Evolutionary conservation across 2,888 invertebrate genomes (phyloP).

Genomic region (Agonopterix alstromeriana): DNA sequence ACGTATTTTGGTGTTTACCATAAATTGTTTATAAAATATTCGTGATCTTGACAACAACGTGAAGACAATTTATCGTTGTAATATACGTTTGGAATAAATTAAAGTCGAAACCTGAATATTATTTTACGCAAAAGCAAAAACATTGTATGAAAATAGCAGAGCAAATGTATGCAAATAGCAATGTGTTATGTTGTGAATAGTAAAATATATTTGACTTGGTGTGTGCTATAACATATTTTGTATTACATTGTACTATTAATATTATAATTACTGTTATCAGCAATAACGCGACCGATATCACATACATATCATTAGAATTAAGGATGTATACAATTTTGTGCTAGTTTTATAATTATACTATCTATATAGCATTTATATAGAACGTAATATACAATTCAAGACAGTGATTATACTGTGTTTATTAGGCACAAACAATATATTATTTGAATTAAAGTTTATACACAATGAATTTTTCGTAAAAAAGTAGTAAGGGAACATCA

Average conservation of each 20-base stretch:
- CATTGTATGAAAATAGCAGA: background rate
- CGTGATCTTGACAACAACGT: too few relatives aligned
- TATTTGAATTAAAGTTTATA: too few relatives aligned
- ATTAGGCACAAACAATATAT: too few relatives aligned
- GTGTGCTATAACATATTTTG: slow-evolving; percentile 23
- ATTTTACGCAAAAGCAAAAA: too few relatives aligned
- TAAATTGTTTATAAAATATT: too few relatives aligned
- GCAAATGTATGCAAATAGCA: slow-evolving; percentile 8
- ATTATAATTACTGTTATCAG: slow-evolving; percentile 25
- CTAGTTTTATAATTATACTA: slow-evolving; percentile 28
- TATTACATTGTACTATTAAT: slow-evolving; percentile 20
- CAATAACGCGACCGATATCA: slow-evolving; percentile 62
- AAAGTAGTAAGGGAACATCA: too few relatives aligned
- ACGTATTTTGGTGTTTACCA: background rate
- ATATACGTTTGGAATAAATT: too few relatives aligned
- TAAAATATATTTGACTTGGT: slow-evolving; percentile 21
- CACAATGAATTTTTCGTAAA: too few relatives aligned
- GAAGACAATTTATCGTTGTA: too few relatives aligned
- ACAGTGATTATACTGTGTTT: too few relatives aligned
- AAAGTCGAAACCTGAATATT: too few relatives aligned
- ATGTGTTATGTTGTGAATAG: slow-evolving; percentile 26
- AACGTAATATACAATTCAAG: background rate
- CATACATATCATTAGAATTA: slow-evolving; percentile 69
- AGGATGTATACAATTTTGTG: slow-evolving; percentile 39
- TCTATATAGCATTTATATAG: slow-evolving; percentile 10